phyloP scores from a whole-genome alignment of 2,888 invertebrate species.

The Limnephilus lunatus region DNA sequence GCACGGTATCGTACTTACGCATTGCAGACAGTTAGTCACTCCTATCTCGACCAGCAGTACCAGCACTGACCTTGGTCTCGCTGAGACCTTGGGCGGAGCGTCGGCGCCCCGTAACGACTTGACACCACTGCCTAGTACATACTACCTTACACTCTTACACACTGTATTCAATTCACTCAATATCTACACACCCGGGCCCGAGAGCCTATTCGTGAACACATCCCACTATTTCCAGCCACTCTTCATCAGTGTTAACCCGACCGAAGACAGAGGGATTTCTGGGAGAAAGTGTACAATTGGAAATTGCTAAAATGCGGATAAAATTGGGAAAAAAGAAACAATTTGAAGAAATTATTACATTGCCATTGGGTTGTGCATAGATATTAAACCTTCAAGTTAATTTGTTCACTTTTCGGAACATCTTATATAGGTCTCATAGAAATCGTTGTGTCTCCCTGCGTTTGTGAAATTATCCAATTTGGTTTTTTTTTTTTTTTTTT shows the following conservation, averaged over 20 bases:
- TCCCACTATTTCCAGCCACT: not conserved
- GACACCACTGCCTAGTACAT: not conserved
- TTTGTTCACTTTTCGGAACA: no score
- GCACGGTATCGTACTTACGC: not conserved
- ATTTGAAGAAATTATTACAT: not conserved
- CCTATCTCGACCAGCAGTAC: not conserved
- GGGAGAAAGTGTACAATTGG: not conserved
- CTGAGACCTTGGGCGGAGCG: conserved; percentile 53
- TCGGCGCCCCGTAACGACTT: conserved; percentile 48
- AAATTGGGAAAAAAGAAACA: not conserved
- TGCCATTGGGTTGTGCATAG: no score
- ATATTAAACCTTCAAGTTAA: no score
- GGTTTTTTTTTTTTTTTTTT: no score
- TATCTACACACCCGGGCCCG: not conserved
- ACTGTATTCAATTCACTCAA: no score
- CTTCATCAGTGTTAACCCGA: not conserved
- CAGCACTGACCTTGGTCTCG: conserved; percentile 46
- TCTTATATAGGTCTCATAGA: no score
- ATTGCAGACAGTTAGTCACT: conserved; percentile 20
- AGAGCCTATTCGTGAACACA: not conserved
- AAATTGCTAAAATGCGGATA: not conserved
- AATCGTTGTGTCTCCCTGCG: no score
- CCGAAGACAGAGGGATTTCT: not conserved
- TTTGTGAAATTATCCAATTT: no score
- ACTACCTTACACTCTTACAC: no score